Percentiles rank a stretch among this genome's conserved stretches.
Evolutionary conservation across 2,888 invertebrate species (phyloP).

Genomic region (Hololepta plana): DNA sequence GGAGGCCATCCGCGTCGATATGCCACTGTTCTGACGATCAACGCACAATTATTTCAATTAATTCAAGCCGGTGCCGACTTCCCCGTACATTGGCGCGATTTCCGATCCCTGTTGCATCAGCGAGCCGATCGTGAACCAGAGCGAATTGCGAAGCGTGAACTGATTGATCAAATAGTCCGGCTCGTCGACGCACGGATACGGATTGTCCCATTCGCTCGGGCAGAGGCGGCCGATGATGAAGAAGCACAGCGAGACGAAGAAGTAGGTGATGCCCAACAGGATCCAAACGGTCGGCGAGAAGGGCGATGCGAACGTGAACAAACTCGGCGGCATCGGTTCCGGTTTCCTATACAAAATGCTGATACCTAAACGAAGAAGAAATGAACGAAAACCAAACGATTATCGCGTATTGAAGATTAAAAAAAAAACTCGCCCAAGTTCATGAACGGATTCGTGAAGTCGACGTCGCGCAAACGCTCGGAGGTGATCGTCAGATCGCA

Average conservation of each 20-base stretch:
- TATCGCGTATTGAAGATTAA: conserved; percentile 3
- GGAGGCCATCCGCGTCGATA: conserved; percentile 74
- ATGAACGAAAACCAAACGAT: no score
- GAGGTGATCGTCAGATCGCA: conserved; percentile 83
- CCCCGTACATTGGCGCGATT: conserved; percentile 63
- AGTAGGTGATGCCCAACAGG: conserved; percentile 63
- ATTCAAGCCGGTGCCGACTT: neutral
- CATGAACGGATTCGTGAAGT: conserved; percentile 94
- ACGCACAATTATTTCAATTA: no score
- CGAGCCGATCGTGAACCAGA: conserved; percentile 79
- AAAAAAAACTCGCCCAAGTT: conserved; percentile 42
- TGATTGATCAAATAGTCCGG: conserved; percentile 71
- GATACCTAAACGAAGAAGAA: conserved; percentile 56
- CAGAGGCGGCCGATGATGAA: conserved; percentile 65
- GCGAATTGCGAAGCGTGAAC: conserved; percentile 62
- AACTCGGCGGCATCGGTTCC: conserved; percentile 62
- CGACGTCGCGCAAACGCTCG: conserved; percentile 71
- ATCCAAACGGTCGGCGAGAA: conserved; percentile 75
- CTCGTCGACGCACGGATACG: conserved; percentile 70
- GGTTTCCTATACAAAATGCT: conserved; percentile 82
- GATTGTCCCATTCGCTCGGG: conserved; percentile 79
- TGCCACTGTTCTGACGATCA: conserved; percentile 37
- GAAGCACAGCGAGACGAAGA: conserved; percentile 60
- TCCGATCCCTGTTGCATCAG: conserved; percentile 78
- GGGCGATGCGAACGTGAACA: conserved; percentile 86